These are phyloP conservation scores for Zhuqinia jingwanae DNA, from an alignment of 2,888 invertebrate species.

Conservation along the genomic window DNA sequence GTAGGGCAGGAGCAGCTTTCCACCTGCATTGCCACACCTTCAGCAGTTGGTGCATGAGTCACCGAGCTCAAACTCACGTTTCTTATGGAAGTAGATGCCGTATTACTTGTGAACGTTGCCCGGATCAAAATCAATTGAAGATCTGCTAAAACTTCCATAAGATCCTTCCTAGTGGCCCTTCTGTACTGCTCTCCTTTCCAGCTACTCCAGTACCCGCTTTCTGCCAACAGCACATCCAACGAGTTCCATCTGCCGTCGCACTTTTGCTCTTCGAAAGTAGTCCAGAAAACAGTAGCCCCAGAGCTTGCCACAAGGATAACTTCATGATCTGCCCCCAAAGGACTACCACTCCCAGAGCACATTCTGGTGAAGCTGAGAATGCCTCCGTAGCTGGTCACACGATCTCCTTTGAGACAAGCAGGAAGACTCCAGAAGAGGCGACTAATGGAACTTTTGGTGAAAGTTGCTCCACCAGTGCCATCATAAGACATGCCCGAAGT, in stretches of 20 bases:
- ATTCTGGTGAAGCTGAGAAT: constrained; percentile 61
- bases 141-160: constrained; percentile 74
- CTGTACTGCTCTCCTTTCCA: constrained; percentile 61
- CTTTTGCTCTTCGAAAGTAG: constrained; percentile 64
- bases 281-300: constrained; percentile 74
- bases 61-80: constrained; percentile 68
- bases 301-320: constrained; percentile 73
- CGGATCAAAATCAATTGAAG: constrained; percentile 72
- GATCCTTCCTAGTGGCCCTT: constrained; percentile 69
- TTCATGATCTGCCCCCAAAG: constrained; percentile 72
- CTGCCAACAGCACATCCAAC: constrained; percentile 67
- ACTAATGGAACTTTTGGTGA: constrained; percentile 15
- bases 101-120: constrained; percentile 69
- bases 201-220: constrained; percentile 68
- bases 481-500: constrained; percentile 39
- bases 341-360: constrained; percentile 67
- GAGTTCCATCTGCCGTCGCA: constrained; percentile 34
- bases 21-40: constrained; percentile 52
- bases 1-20: constrained; percentile 70
- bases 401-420: constrained; percentile 68
- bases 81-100: constrained; percentile 59
- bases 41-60: background rate
- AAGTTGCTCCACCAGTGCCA: constrained; percentile 45
- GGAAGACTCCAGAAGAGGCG: constrained; percentile 73
- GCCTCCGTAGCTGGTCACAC: constrained; percentile 77